Conservation (phyloP, 2,113 vertebrate genomes). For the Australoheros scitulus region DNA sequence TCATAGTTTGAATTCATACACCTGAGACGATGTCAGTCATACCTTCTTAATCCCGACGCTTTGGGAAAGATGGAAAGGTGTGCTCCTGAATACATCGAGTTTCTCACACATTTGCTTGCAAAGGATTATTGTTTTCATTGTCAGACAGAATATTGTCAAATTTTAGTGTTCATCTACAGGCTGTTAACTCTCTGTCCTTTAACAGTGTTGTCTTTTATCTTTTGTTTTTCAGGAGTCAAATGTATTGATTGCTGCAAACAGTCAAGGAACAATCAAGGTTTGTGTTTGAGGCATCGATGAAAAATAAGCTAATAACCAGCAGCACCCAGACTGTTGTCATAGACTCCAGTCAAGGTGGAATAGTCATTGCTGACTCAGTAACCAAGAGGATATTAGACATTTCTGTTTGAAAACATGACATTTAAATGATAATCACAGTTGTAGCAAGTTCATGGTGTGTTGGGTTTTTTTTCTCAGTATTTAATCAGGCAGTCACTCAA, state of each 20-base stretch:
- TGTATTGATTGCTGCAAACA: slow-evolving; percentile 99
- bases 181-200: not conserved
- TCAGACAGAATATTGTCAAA: not conserved
- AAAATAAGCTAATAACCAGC: not conserved
- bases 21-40: not conserved
- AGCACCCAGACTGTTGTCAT: not conserved
- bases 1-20: not conserved
- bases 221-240: slow-evolving; percentile 91
- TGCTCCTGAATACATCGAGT: not conserved
- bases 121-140: not conserved
- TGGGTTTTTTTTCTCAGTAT: no score
- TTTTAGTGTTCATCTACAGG: not conserved
- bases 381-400: not conserved
- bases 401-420: not conserved
- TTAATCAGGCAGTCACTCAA: not conserved
- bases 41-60: not conserved
- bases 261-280: slow-evolving; percentile 99
- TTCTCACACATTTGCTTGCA: not conserved
- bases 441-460: not conserved
- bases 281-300: slow-evolving; percentile 54
- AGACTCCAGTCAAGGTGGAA: not conserved
- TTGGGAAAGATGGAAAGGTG: not conserved
- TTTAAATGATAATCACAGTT: not conserved
- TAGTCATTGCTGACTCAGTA: no score
- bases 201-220: not conserved